These are phyloP conservation scores for Beaufortia kweichowensis DNA, from an alignment of 2,113 vertebrate genomes.

Conservation along the genomic window DNA sequence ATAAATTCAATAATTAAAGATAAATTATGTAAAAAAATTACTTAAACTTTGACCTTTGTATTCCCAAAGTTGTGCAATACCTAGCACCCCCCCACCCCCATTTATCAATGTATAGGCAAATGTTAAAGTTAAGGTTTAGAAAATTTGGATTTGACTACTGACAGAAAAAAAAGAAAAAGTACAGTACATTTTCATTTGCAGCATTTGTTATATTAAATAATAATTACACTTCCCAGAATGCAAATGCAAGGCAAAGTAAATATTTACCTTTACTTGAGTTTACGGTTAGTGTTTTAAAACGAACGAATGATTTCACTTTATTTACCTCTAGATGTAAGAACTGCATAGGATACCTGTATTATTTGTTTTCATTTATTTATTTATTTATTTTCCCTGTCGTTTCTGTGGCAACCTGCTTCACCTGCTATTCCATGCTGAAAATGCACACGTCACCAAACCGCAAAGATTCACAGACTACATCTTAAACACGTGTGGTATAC, in stretches of 20 bases:
- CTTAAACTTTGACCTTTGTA: conserved; percentile 40
- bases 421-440: background rate
- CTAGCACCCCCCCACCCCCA: background rate
- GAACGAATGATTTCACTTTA: background rate
- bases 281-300: background rate
- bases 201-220: background rate
- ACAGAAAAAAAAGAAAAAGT: background rate
- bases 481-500: background rate
- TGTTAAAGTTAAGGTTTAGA: background rate
- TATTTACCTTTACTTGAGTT: conserved; percentile 15
- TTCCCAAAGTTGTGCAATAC: conserved; percentile 27
- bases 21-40: background rate
- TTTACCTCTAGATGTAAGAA: background rate
- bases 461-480: background rate
- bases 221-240: background rate
- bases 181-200: too few species aligned
- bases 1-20: too few species aligned
- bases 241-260: background rate
- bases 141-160: background rate
- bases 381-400: background rate
- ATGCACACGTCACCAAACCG: background rate
- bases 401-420: conserved; percentile 22
- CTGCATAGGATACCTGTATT: background rate
- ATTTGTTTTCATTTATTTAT: background rate
- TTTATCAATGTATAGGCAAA: background rate